Base-by-base conservation (phyloP, 2,888 invertebrate genomes). In the Aporophyla lueneburgensis region DNA sequence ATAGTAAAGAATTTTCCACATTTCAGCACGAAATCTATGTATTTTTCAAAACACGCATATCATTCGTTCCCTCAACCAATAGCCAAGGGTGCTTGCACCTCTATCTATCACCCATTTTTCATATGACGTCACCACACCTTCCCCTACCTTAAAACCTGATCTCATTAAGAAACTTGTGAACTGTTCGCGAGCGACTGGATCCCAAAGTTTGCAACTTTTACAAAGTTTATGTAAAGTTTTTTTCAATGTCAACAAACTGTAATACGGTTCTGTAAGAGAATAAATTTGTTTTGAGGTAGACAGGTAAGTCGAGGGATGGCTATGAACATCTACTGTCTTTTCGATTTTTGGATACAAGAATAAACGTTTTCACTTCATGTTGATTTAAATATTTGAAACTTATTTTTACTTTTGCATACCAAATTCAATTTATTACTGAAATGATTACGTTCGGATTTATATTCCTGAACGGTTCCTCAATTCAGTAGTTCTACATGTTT, bases 161-260 rank as follows among this genome's bases (percentile, higher is more conserved):
- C 68, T 85, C 85, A 82, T 82, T 82, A 82, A n/a, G 19, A 33
- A 81, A 85, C 56, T 82, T 75, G 33, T 43, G 24, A 75, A 54
- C 56, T 71, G 21, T 71, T 33, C 66, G 81, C 81, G 54, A 51
- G 71, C 76, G 63, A 71, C 43, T 75, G 59, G 68, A 74, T 83
- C 80, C 69, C 74, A 76, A 90, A 86, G 79, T 88, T 89, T 24
- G 56, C 46, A 86, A 87, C 78, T 87, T 75, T 27, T 40, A 51
- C 73, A 16, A 89, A 89, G 73, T 88, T 75, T 73, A 70, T 76
- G 59, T 68, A 71, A 88, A 87, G 83, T 88, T 88, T 87, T 74
- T 89, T 91, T 90, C 90, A 91, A 91, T 86, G 90, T 89, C 90
- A 91, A 91, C 89, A 89, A 84, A 86, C 83, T 76, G 49, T 65